Conservation (phyloP, 2,113 vertebrate species). For the Tragelaphus strepsiceros region DNA sequence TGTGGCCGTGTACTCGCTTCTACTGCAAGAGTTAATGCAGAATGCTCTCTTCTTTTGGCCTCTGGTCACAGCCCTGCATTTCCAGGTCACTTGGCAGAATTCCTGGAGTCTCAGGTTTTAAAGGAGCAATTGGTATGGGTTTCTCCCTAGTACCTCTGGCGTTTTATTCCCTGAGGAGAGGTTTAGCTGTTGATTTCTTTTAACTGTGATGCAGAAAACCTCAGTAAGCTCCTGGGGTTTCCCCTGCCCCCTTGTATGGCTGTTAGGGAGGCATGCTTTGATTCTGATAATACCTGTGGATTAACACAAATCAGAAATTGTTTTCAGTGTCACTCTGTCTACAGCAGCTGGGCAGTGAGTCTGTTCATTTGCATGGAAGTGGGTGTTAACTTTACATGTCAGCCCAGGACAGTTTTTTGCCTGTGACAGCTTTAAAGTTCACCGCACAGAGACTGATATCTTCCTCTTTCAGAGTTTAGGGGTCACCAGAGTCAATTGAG, state of each 20-base stretch:
- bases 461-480: not conserved
- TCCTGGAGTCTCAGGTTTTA: not conserved
- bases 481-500: not conserved
- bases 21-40: not conserved
- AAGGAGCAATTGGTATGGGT: not conserved
- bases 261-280: not conserved
- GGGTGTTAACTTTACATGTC: not conserved
- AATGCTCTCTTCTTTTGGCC: not conserved
- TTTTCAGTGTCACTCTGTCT: not conserved
- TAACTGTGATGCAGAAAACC: not conserved
- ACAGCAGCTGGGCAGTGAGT: not conserved
- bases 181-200: not conserved
- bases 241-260: not conserved
- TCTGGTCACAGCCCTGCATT: not conserved
- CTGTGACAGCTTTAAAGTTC: not conserved
- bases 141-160: not conserved
- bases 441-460: not conserved
- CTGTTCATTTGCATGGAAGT: not conserved
- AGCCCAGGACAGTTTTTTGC: not conserved
- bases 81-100: conserved; percentile 28
- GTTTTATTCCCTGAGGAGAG: not conserved
- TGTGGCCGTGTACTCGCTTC: not conserved
- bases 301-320: not conserved
- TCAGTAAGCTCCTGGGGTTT: not conserved
- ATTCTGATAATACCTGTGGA: not conserved